Base-by-base conservation (phyloP, 2,888 invertebrate genomes). In the Ephialtes manifestator region DNA sequence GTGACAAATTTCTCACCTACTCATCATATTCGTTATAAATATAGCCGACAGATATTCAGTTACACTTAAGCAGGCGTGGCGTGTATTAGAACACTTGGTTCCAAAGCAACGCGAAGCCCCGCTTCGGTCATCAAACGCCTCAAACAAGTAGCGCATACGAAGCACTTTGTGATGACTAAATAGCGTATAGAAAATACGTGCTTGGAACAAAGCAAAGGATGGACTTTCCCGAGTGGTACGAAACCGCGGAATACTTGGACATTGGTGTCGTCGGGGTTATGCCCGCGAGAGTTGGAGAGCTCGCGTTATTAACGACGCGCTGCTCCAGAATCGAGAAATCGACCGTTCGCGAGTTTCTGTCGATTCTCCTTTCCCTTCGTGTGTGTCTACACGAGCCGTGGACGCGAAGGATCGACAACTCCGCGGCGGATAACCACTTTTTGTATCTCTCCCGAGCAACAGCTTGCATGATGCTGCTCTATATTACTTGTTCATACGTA, bases 131-230 rank as follows among this genome's bases (percentile, higher is more conserved):
- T 20, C n/a, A n/a, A n/a, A 43, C 35, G 65, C 20, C 18, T 39
- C 48, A 72, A 76, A 84, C 72, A 81, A 81, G 31, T 67, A 63
- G 74, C 67, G 76, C 76, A 81, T 81, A 81, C 68, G 43, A 81
- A 77, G 77, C 60, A 53, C 75, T 72, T 79, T 71, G 20, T 11
- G 35, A 74, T 63, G 63, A 11, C 77, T 60, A 81, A 84, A 78
- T 74, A 68, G 39, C 31, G 67, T 39, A 71, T 67, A 53, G 63
- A 71, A 81, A 60, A 63, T 68, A 84, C 84, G 84, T 84, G 84
- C 72, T 43, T 10, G 18, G 28, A 48, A 77, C 84, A 84, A 84
- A 81, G 77, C 74, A 60, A 11, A 71, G 71, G 76, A 77, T 77
- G 71, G 80, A 74, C 81, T 81, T 81, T 84, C 81, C 74, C 67